Percentiles rank a stretch among this genome's conserved stretches.
These are phyloP conservation scores for Pteromalus puparum DNA, from an alignment of 1,140 invertebrate species.

Conservation along the genomic window DNA sequence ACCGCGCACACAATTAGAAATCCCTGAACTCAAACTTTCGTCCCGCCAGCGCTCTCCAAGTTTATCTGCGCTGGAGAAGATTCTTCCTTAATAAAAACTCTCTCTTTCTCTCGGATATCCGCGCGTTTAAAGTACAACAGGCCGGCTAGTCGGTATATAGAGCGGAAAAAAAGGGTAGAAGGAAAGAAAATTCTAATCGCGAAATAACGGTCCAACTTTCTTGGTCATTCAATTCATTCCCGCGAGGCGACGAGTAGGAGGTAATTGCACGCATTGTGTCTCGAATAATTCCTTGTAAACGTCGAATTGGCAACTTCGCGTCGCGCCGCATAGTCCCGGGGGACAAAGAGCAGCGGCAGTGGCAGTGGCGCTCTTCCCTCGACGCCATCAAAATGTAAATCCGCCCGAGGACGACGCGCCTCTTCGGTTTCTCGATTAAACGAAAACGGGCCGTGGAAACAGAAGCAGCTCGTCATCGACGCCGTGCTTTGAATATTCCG, in stretches of 20 bases:
- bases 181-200: background rate
- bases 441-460: slow-evolving; percentile 19
- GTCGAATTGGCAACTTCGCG: slow-evolving; percentile 11
- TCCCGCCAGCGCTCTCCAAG: background rate
- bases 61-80: background rate
- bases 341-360: slow-evolving; percentile 49
- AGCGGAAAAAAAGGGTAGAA: background rate
- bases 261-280: slow-evolving; percentile 7
- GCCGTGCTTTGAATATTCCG: slow-evolving; percentile 12
- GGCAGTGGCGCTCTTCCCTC: slow-evolving; percentile 32
- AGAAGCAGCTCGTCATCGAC: slow-evolving; percentile 34
- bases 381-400: slow-evolving; percentile 63
- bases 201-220: background rate
- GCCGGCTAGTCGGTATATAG: too few species aligned
- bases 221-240: background rate
- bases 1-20: slow-evolving; percentile 38
- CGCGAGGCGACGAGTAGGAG: background rate
- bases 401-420: slow-evolving; percentile 23
- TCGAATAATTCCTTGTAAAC: slow-evolving; percentile 2
- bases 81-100: slow-evolving; percentile 1
- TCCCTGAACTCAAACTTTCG: slow-evolving; percentile 25
- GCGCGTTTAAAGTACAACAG: background rate
- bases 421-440: slow-evolving; percentile 40
- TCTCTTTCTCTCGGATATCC: background rate
- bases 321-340: slow-evolving; percentile 41